These are phyloP conservation scores for Myoxocephalus aenaeus DNA, from an alignment of 2,797 vertebrate genomes.

Conservation along the genomic window DNA sequence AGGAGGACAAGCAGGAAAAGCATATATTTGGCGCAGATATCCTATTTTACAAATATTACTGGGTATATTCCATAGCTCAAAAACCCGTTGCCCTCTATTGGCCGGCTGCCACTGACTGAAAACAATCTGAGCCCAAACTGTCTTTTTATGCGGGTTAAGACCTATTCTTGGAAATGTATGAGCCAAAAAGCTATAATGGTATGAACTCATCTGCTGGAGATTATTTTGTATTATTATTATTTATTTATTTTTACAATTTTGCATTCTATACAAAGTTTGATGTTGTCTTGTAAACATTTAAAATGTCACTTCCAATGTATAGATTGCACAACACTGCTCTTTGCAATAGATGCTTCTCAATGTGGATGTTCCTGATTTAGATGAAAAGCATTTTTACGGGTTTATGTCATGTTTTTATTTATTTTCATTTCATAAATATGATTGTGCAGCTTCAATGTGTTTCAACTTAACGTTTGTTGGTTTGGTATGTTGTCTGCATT, in stretches of 20 bases:
- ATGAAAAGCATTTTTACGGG: neutral
- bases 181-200: neutral
- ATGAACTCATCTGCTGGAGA: neutral
- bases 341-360: neutral
- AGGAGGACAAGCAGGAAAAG: too few relatives aligned
- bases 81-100: too few relatives aligned
- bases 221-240: too few relatives aligned
- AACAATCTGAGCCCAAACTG: constrained; percentile 25
- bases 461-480: neutral
- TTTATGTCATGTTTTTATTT: neutral
- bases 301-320: neutral
- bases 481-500: neutral
- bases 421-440: too few relatives aligned
- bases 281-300: neutral
- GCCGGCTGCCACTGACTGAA: too few relatives aligned
- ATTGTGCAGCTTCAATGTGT: too few relatives aligned
- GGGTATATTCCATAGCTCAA: too few relatives aligned
- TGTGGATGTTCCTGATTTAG: neutral
- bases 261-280: neutral
- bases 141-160: neutral
- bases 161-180: neutral
- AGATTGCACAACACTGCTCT: neutral
- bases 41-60: too few relatives aligned
- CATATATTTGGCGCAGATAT: too few relatives aligned
- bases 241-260: neutral